phyloP scores from a whole-genome alignment of 2,797 vertebrate species.

The Sylvilagus floridanus region DNA sequence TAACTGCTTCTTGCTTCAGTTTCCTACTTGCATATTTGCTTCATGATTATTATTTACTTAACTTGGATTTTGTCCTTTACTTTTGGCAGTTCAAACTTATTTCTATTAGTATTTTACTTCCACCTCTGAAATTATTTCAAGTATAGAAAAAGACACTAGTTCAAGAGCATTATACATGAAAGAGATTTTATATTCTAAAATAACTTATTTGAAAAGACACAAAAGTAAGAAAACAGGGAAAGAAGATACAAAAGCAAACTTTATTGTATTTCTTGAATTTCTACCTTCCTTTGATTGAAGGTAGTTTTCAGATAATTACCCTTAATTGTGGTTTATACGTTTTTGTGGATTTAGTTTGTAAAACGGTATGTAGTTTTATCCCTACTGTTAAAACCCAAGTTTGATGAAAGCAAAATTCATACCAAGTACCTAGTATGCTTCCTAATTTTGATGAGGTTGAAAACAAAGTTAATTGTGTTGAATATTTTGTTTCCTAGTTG shows the following conservation, averaged over 20 bases:
- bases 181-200: not conserved
- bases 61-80: conserved; percentile 20
- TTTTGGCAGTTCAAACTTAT: not conserved
- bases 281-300: not conserved
- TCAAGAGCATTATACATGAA: not conserved
- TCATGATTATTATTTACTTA: not conserved
- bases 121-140: conserved; percentile 50
- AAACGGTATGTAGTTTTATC: not conserved
- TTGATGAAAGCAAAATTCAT: not conserved
- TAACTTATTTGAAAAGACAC: not conserved
- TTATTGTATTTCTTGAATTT: not conserved
- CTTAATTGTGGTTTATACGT: not conserved
- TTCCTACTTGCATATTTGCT: not conserved
- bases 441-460: conserved; percentile 23
- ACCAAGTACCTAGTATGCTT: not conserved
- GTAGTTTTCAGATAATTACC: not conserved
- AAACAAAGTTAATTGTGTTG: conserved; percentile 57
- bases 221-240: not conserved
- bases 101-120: conserved; percentile 11
- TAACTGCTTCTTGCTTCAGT: not conserved
- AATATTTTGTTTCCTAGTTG: conserved; percentile 77
- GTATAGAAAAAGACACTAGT: not conserved
- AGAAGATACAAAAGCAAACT: not conserved
- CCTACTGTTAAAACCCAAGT: not conserved
- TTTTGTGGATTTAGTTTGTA: not conserved